These are phyloP conservation scores for Glaucidium brasilianum DNA, from an alignment of 2,113 vertebrate genomes.

Conservation along the genomic window DNA sequence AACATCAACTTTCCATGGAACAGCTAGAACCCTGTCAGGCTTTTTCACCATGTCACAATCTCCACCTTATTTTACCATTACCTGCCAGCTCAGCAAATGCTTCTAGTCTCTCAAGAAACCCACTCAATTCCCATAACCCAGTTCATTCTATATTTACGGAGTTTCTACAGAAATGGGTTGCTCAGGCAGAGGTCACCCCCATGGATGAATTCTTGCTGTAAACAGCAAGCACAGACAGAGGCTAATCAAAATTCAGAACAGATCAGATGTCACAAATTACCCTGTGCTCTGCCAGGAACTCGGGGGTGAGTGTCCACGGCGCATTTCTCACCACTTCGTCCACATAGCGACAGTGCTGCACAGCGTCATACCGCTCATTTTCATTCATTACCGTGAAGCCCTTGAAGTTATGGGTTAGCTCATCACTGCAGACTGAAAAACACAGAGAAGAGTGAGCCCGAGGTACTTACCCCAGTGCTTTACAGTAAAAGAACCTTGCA, in stretches of 20 bases:
- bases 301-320: constrained; percentile 90
- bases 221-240: background rate
- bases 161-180: background rate
- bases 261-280: constrained; percentile 65
- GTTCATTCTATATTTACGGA: background rate
- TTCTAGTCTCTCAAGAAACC: background rate
- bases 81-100: background rate
- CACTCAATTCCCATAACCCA: background rate
- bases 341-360: constrained; percentile 96
- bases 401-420: constrained; percentile 95
- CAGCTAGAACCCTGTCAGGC: background rate
- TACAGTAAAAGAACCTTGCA: background rate
- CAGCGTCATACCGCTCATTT: constrained; percentile 91
- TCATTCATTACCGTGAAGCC: constrained; percentile 99
- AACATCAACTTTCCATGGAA: background rate
- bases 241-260: background rate
- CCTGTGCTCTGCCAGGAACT: constrained; percentile 90
- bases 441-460: background rate
- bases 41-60: background rate
- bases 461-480: background rate
- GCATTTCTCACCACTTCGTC: constrained; percentile 96
- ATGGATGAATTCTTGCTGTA: background rate
- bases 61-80: background rate
- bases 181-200: background rate
- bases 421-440: constrained; percentile 92